Conservation (phyloP, 2,797 vertebrate genomes). For the Odontamblyopus rebecca region DNA sequence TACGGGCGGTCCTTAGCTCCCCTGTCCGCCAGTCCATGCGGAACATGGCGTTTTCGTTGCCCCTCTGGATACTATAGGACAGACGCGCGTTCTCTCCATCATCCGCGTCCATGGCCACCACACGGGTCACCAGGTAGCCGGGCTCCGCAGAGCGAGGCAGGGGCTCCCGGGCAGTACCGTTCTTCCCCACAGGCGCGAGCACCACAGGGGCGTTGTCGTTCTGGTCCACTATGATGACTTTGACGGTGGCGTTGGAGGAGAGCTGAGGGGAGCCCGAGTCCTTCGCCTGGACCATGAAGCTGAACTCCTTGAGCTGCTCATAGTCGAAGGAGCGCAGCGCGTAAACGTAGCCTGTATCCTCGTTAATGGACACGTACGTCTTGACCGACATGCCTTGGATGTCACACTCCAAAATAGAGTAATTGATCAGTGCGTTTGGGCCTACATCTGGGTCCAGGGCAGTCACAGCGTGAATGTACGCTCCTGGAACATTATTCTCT, state of each 20-base stretch:
- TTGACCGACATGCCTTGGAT: conserved; percentile 98
- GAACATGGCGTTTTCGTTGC: conserved; percentile 93
- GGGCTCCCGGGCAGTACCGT: conserved; percentile 89
- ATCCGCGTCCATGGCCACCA: conserved; percentile 92
- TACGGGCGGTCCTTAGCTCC: conserved; percentile 87
- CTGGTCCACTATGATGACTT: conserved; percentile 91
- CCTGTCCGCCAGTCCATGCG: conserved; percentile 97
- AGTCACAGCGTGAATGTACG: conserved; percentile 95
- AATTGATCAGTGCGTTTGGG: conserved; percentile 87
- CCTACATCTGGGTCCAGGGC: conserved; percentile 91
- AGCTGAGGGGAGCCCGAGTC: conserved; percentile 85
- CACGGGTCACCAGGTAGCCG: conserved; percentile 90
- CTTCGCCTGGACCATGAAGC: conserved; percentile 89
- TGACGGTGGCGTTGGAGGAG: conserved; percentile 87
- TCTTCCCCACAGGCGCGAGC: conserved; percentile 89
- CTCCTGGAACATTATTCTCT: conserved; percentile 96
- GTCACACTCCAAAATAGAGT: conserved; percentile 93
- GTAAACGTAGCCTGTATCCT: conserved; percentile 95
- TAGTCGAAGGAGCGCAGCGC: conserved; percentile 96
- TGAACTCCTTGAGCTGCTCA: conserved; percentile 94
- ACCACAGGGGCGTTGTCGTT: conserved; percentile 93
- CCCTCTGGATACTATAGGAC: conserved; percentile 92
- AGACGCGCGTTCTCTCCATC: conserved; percentile 93
- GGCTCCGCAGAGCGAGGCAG: conserved; percentile 92
- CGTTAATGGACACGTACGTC: conserved; percentile 97